These are phyloP conservation scores for Argyresthia goedartella DNA, from an alignment of 2,888 invertebrate species.

Conservation along the genomic window DNA sequence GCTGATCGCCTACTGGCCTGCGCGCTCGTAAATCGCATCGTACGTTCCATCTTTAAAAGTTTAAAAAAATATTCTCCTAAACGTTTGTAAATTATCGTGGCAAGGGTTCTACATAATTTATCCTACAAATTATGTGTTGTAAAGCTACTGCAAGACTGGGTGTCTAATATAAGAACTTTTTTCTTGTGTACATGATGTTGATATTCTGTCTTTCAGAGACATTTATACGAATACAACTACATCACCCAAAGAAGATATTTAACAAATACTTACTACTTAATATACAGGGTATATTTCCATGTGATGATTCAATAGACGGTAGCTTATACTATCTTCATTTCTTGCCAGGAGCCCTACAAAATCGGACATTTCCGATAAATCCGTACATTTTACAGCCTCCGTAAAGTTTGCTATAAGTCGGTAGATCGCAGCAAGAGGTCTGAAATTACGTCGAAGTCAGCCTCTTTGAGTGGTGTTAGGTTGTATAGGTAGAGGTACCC, in stretches of 20 bases:
- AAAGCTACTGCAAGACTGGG: not conserved
- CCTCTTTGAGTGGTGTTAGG: too few species aligned
- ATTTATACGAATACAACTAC: not conserved
- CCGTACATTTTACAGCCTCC: constrained; percentile 17
- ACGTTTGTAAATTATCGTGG: constrained; percentile 1
- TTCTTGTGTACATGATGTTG: not conserved
- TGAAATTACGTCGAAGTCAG: not conserved
- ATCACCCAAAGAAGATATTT: too few species aligned
- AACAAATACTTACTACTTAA: too few species aligned
- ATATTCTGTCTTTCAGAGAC: not conserved
- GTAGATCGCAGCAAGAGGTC: not conserved
- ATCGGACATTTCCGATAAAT: constrained; percentile 13
- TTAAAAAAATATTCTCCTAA: constrained; percentile 19
- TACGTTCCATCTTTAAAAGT: constrained; percentile 27
- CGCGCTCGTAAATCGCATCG: constrained; percentile 26
- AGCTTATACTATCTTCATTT: too few species aligned
- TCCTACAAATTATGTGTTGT: not conserved
- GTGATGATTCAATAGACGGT: too few species aligned
- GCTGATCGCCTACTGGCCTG: constrained; percentile 31
- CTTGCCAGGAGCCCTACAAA: too few species aligned
- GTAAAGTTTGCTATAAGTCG: constrained; percentile 16
- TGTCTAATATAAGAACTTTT: too few species aligned
- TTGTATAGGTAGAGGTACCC: too few species aligned
- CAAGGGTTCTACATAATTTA: not conserved
- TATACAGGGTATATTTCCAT: too few species aligned